Conservation (phyloP, 2,797 vertebrate species). For the Aselliscus stoliczkanus region DNA sequence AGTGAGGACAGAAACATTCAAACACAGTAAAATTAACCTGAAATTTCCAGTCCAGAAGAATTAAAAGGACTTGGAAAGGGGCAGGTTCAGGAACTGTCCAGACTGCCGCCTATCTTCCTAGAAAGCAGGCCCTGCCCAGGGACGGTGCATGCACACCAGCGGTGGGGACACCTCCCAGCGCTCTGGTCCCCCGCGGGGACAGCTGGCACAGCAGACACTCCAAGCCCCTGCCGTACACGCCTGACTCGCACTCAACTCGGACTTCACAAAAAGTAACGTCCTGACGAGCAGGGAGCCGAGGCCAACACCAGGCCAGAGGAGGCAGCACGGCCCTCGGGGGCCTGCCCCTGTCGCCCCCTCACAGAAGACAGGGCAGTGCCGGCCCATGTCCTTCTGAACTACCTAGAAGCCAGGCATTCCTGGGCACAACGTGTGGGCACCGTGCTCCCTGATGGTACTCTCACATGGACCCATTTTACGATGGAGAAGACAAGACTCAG, state of each 20-base stretch:
- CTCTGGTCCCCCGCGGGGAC: fast-evolving
- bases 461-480: fast-evolving
- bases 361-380: neutral
- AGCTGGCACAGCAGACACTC: neutral
- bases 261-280: fast-evolving
- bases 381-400: neutral
- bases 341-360: neutral
- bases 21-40: too few relatives aligned
- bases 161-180: neutral
- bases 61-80: too few relatives aligned
- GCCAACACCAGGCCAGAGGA: neutral
- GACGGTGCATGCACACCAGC: fast-evolving
- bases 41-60: neutral
- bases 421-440: neutral
- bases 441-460: fast-evolving
- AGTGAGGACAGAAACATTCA: neutral
- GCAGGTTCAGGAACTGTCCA: neutral
- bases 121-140: neutral
- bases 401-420: neutral
- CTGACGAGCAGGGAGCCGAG: neutral
- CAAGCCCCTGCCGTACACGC: neutral
- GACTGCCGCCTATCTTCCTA: too few relatives aligned
- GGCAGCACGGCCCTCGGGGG: neutral
- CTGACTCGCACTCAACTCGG: too few relatives aligned
- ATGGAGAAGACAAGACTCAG: neutral